Conservation (phyloP, 2,797 vertebrate genomes). For the Phaenicophaeus curvirostris region DNA sequence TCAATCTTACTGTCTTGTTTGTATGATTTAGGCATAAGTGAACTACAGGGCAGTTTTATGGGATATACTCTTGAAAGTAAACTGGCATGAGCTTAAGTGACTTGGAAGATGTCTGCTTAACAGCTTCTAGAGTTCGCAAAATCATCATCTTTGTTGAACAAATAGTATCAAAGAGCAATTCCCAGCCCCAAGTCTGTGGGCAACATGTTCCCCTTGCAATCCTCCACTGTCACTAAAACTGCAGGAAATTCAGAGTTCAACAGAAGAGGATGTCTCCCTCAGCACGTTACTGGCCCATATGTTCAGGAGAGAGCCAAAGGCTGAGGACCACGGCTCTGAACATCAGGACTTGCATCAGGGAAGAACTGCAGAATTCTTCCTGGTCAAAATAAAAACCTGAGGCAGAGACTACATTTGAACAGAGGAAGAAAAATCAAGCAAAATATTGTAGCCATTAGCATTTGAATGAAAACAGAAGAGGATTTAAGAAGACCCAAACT, state of each 20-base stretch:
- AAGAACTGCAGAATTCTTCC: not conserved
- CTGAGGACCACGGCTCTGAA: not conserved
- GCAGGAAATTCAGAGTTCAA: not conserved
- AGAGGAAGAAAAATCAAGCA: not conserved
- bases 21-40: not conserved
- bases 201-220: not conserved
- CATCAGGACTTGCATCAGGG: not conserved
- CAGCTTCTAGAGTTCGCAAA: not conserved
- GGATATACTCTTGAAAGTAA: not conserved
- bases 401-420: not conserved
- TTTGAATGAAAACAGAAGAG: not conserved
- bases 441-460: not conserved
- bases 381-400: not conserved
- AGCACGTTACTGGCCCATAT: not conserved
- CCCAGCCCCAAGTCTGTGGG: not conserved
- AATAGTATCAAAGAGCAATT: not conserved
- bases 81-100: not conserved
- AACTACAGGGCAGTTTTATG: not conserved
- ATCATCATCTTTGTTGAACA: not conserved
- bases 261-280: not conserved
- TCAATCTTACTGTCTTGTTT: not conserved
- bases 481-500: not conserved
- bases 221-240: not conserved
- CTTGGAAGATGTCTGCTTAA: not conserved
- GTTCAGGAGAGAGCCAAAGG: not conserved